Evolutionary conservation across 2,113 vertebrate genomes (phyloP).

Genomic region (Myodes glareolus): DNA sequence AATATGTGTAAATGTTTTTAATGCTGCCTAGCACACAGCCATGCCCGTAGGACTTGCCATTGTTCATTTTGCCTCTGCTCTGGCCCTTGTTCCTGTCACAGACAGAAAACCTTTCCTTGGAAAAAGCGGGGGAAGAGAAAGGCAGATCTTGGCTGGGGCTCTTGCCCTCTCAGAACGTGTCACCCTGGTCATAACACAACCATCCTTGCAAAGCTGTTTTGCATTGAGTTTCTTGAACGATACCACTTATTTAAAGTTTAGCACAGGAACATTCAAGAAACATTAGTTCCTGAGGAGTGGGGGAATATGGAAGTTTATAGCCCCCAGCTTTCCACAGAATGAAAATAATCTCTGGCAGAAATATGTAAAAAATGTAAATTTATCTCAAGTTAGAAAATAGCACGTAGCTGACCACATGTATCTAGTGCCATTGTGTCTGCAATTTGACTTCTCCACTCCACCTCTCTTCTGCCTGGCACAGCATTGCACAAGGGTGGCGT

Average conservation of each 20-base stretch:
- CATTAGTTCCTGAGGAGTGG: neutral
- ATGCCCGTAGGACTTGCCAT: neutral
- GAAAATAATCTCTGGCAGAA: constrained; percentile 4
- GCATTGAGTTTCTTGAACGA: neutral
- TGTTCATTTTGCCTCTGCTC: neutral
- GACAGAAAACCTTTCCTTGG: neutral
- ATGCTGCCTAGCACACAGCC: neutral
- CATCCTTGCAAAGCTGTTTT: neutral
- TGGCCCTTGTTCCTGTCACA: neutral
- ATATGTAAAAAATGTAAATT: neutral
- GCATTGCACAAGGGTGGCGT: neutral
- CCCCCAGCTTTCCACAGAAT: constrained; percentile 4
- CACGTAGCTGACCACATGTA: neutral
- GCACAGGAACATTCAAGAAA: neutral
- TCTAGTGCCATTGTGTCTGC: neutral
- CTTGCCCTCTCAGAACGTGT: neutral
- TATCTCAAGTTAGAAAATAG: neutral
- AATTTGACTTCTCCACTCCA: neutral
- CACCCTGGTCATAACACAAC: neutral
- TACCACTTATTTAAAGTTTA: neutral
- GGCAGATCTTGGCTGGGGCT: neutral
- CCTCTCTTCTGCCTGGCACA: neutral
- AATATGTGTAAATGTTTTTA: neutral
- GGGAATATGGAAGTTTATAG: neutral
- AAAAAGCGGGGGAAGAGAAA: neutral